Base-by-base conservation (phyloP, 2,888 invertebrate genomes). In the Cybosia mesomella region DNA sequence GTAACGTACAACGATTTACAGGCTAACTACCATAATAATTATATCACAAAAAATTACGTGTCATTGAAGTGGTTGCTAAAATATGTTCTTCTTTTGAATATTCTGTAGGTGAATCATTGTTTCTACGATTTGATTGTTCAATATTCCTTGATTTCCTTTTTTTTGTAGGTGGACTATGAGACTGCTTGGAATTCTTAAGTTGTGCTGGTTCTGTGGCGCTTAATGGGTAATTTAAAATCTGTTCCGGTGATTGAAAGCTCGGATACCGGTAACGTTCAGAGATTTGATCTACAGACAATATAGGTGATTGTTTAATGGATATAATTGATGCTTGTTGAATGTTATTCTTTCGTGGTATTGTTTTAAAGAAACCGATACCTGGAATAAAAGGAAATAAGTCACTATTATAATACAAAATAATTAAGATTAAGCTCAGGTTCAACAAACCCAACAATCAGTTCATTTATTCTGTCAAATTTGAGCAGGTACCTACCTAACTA, bases 41-140 rank as follows among this genome's bases (percentile, higher is more conserved):
- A 61, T 36, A 59, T 11, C 9, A 36, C 21, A 43, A 43, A 61
- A 24, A 13, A 28, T 62, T 53, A 62, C 62, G 28, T 62, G 62
- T 39, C 39, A 24, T 15, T 39, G 39, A 13, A 22, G 59, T 9
- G 34, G 21, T 53, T 62, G n/a, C 1, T 10, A 53, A 11, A 2
- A 13, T 4, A n/a, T 24, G n/a, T 62, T 62, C 62, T 15, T 62
- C 34, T 1, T 32, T 21, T 15, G 32, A 53, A 49, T 21, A 32
- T 13, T 62, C 34, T 11, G 53, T 34, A 32, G 53, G 21, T 8
- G 32, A 62, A 21, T 9, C 32, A 62, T 49, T 21, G 32, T 28
- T 21, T 53, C 32, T 62, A 13, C 21, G 62, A 34, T 53, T n/a
- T 3, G 34, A 22, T 15, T 62, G 32, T 32, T 62, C 34, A 13